These are phyloP conservation scores for Caenorhabditis tropicalis DNA, from an alignment of 1,140 invertebrate genomes.

Conservation along the genomic window DNA sequence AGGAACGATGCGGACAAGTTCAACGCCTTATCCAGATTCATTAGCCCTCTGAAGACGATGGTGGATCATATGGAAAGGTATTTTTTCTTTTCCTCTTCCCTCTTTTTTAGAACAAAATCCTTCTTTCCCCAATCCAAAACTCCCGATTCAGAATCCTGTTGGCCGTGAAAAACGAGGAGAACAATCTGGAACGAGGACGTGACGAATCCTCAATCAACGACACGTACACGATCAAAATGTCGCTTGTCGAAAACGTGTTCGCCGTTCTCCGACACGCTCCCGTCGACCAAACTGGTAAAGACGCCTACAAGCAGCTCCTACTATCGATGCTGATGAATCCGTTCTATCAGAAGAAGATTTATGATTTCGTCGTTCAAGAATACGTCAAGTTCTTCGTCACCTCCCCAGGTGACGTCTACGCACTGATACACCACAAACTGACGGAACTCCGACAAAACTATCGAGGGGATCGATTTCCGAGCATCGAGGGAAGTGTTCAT, in stretches of 20 bases:
- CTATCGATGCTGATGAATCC: background rate
- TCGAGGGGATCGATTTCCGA: background rate
- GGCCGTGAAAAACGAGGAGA: background rate
- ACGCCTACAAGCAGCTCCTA: background rate
- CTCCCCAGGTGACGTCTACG: background rate
- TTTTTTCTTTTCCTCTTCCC: background rate
- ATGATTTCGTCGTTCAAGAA: background rate
- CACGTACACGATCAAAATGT: background rate
- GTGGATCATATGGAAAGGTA: background rate
- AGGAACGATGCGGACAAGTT: background rate
- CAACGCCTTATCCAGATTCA: background rate
- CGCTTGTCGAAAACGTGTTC: background rate
- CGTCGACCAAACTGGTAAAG: background rate
- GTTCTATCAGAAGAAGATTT: conserved; percentile 13
- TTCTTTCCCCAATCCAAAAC: too few relatives aligned
- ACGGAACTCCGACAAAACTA: background rate
- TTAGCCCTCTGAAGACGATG: background rate
- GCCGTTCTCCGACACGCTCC: background rate
- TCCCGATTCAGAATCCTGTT: background rate
- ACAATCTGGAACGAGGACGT: too few relatives aligned
- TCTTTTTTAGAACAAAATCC: background rate
- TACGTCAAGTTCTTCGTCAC: background rate
- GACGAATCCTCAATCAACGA: background rate
- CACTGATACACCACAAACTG: background rate
- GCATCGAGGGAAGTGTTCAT: background rate